Evolutionary conservation across 2,113 vertebrate genomes (phyloP).

Genomic region (Apodemus speciosus): DNA sequence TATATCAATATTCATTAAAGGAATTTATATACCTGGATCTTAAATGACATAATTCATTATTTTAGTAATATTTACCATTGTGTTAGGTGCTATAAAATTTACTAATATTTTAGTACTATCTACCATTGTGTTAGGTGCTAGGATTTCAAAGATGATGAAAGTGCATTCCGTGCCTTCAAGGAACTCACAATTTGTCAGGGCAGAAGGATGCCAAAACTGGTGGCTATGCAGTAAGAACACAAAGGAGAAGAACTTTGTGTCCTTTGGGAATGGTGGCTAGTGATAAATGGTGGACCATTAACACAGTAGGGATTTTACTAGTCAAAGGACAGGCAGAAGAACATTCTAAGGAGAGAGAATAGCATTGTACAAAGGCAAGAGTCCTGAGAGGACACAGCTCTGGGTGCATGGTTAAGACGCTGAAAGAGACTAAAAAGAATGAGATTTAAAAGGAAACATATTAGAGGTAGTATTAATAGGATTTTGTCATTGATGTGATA

Average conservation of each 20-base stretch:
- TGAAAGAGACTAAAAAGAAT: slow-evolving; percentile 29
- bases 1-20: slow-evolving; percentile 39
- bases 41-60: slow-evolving; percentile 23
- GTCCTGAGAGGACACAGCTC: not conserved
- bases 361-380: slow-evolving; percentile 23
- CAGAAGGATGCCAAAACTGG: slow-evolving; percentile 28
- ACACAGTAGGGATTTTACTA: slow-evolving; percentile 7
- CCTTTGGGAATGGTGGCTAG: not conserved
- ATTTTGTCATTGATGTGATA: slow-evolving; percentile 22
- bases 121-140: not conserved
- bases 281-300: not conserved
- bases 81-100: too few species aligned
- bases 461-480: slow-evolving; percentile 22
- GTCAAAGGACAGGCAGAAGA: not conserved
- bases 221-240: slow-evolving; percentile 2
- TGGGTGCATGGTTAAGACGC: slow-evolving; percentile 19
- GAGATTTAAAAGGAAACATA: slow-evolving; percentile 5
- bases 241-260: slow-evolving; percentile 16
- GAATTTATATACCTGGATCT: slow-evolving; percentile 2
- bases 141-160: slow-evolving; percentile 24
- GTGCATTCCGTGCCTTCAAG: not conserved
- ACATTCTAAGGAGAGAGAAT: not conserved
- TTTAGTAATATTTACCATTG: slow-evolving; percentile 14
- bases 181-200: slow-evolving; percentile 4
- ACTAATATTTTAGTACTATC: too few species aligned